Percentiles rank a stretch among this genome's conserved stretches.
Conservation (phyloP, 2,113 vertebrate species). For the Pipra filicauda region DNA sequence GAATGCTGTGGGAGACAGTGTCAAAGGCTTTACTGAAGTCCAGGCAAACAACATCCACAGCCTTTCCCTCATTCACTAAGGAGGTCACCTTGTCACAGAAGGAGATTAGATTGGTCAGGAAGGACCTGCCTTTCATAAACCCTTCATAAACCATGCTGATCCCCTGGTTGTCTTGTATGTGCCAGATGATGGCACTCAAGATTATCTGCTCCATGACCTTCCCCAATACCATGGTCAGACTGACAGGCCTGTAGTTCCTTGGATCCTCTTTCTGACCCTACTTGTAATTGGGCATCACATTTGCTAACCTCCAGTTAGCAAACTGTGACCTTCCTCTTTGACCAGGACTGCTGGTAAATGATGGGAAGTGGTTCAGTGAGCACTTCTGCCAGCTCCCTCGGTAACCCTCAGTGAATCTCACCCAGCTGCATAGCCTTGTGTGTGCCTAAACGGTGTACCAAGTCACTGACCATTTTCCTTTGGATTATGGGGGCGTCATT, state of each 20-base stretch:
- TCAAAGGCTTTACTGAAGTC: not conserved
- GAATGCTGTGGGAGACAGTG: not conserved
- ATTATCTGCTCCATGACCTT: not conserved
- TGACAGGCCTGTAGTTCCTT: not conserved
- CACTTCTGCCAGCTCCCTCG: not conserved
- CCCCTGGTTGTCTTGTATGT: not conserved
- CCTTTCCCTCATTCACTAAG: not conserved
- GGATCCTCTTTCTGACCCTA: accelerated
- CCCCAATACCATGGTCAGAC: not conserved
- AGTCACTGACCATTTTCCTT: not conserved
- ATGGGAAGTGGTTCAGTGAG: not conserved
- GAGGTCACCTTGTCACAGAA: not conserved
- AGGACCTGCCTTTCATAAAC: not conserved
- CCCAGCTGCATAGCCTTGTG: not conserved
- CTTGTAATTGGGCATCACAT: not conserved
- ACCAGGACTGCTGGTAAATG: not conserved
- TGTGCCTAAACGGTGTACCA: not conserved
- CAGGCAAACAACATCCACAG: not conserved
- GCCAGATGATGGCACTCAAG: not conserved
- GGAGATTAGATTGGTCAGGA: not conserved
- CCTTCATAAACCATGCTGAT: not conserved
- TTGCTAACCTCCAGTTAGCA: not conserved
- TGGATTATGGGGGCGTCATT: not conserved
- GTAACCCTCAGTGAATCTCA: not conserved
- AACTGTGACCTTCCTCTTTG: not conserved